Evolutionary conservation across 2,888 invertebrate species (phyloP), one percentile per base, ranked within the genome.

Genomic region (Masnerella sp.): DNA sequence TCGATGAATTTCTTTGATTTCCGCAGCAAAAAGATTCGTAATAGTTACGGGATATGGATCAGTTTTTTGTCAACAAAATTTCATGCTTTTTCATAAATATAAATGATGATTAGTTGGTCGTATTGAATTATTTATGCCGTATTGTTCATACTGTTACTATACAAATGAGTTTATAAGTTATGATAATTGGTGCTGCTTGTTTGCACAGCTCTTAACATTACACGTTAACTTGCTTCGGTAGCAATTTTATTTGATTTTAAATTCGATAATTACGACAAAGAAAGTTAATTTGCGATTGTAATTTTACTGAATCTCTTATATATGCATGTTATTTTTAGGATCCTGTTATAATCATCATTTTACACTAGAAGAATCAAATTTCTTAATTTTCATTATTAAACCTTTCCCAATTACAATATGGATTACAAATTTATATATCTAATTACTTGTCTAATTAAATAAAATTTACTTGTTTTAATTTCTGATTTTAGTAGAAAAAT

Each of bases 121-220:
- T 47, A 22, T 5, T 67, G 56, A 67, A 67, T 67, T 49, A 58
- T 58, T 56, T 67, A 67, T 43, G 32, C 8, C 8, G 12, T 30
- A 58, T 67, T 67, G 67, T 49, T 56, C 45, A 17, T 28, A 12
- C 38, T 18, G 36, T n/a, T n/a, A n/a, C 22, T 43, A 51, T 51
- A 43, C 68, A 59, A 68, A 59, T 32, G 58, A 52, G 45, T 59
- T 49, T 32, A 5, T 42, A 67, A 56, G 32, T 64, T 54, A 65
- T 65, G 54, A 45, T 65, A 65, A 65, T 65, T 32, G 34, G 0
- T 15, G 28, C 43, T 18, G 45, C 32, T 49, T 43, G 42, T 62
- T 62, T 49, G 25, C 38, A 22, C 38, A 20, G 5, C 11, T 30
- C 11, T 65, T 54, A 45, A 45, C 30, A 56, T 56, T 54, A 22